These are phyloP conservation scores for Leistus spinibarbis DNA, from an alignment of 2,888 invertebrate genomes.

Conservation along the genomic window DNA sequence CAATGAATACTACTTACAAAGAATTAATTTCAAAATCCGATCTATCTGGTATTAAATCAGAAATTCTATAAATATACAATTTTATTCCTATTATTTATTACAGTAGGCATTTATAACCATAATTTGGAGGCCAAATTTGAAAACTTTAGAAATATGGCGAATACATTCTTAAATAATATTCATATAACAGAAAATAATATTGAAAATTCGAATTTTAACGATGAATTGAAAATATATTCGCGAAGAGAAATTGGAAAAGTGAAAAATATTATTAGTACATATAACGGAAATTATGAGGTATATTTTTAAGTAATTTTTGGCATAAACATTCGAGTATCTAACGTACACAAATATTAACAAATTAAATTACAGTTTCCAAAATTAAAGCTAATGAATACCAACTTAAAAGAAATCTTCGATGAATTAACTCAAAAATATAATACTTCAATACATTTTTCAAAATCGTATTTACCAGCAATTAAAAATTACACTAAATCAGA, in stretches of 20 bases:
- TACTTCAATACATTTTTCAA: conserved; percentile 35
- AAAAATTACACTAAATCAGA: conserved; percentile 1
- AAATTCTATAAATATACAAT: neutral
- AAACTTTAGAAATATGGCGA: conserved; percentile 4
- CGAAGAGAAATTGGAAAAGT: conserved; percentile 9
- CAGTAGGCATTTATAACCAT: conserved; percentile 9
- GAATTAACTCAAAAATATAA: conserved; percentile 16
- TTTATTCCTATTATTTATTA: neutral
- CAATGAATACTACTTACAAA: conserved; percentile 5
- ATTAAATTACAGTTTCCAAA: conserved; percentile 36
- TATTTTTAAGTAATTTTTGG: neutral
- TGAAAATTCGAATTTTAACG: conserved; percentile 4
- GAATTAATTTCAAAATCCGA: conserved; percentile 16
- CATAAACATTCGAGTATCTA: neutral
- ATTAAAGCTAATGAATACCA: conserved; percentile 34
- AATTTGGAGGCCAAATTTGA: conserved; percentile 18
- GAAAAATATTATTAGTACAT: neutral
- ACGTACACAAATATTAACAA: conserved; percentile 9
- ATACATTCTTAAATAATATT: conserved; percentile 20
- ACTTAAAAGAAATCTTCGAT: conserved; percentile 21
- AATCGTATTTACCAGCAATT: conserved; percentile 7
- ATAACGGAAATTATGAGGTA: conserved; percentile 23
- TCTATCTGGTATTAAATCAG: neutral
- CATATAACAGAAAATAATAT: conserved; percentile 13
- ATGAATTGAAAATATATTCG: neutral